Evolutionary conservation across 2,888 invertebrate species (phyloP).

Genomic region (Eudasyphora cyanicolor): DNA sequence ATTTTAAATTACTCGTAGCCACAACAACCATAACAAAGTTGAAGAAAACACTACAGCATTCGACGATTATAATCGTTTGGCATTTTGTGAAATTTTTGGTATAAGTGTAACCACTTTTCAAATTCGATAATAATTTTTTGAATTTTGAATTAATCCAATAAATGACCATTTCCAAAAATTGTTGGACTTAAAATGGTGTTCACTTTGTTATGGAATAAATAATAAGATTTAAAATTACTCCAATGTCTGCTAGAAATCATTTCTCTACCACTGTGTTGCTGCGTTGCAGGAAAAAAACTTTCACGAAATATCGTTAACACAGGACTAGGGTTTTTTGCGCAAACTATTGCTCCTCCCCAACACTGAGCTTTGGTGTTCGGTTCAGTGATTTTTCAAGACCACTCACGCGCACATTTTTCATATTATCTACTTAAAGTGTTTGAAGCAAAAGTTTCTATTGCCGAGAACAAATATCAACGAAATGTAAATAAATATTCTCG

Average conservation of each 20-base stretch:
- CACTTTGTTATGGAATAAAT: too few relatives aligned
- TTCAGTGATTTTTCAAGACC: slow-evolving; percentile 52
- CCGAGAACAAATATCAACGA: slow-evolving; percentile 5
- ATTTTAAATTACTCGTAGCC: too few relatives aligned
- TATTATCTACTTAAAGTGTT: slow-evolving; percentile 63
- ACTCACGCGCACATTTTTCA: slow-evolving; percentile 49
- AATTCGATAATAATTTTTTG: too few relatives aligned
- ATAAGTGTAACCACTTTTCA: too few relatives aligned
- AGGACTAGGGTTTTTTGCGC: slow-evolving; percentile 29
- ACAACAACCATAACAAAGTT: too few relatives aligned
- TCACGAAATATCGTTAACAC: slow-evolving; percentile 48
- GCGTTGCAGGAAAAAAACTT: slow-evolving; percentile 11
- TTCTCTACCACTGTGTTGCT: neutral
- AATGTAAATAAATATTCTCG: neutral
- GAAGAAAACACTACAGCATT: too few relatives aligned
- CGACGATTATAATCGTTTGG: too few relatives aligned
- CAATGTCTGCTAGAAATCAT: neutral
- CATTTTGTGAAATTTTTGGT: too few relatives aligned
- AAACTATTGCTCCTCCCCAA: slow-evolving; percentile 24
- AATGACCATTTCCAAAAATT: too few relatives aligned
- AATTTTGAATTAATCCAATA: too few relatives aligned
- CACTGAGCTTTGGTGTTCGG: neutral
- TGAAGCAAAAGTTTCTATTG: slow-evolving; percentile 39
- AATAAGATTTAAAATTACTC: too few relatives aligned
- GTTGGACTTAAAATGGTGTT: too few relatives aligned